Conservation (phyloP, 1,140 invertebrate genomes). For the Oscheius sp. region DNA sequence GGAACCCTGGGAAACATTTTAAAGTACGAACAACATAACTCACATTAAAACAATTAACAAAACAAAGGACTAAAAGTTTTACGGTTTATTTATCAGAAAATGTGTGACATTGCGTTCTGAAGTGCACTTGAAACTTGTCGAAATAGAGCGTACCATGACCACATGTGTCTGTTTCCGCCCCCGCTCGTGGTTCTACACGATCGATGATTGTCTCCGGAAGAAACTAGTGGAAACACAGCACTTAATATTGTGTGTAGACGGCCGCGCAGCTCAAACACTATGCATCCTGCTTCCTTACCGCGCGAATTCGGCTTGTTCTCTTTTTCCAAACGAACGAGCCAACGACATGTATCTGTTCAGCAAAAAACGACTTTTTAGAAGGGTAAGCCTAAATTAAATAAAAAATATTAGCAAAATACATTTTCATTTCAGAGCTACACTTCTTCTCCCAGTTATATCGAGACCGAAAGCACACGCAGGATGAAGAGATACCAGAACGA, state of each 20-base stretch:
- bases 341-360: slow-evolving; percentile 12
- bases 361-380: slow-evolving; percentile 3
- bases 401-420: slow-evolving; percentile 14
- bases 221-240: slow-evolving; percentile 9
- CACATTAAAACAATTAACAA: no score
- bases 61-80: no score
- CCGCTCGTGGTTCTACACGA: neutral
- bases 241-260: slow-evolving; percentile 7
- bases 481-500: slow-evolving; percentile 40
- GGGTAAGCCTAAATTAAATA: neutral
- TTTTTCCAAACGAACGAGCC: slow-evolving; percentile 11
- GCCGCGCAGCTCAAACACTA: slow-evolving; percentile 4
- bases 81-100: no score
- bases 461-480: slow-evolving; percentile 37
- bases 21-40: no score
- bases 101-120: no score
- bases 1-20: no score
- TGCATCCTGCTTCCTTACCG: slow-evolving; percentile 8
- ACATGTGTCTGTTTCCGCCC: neutral
- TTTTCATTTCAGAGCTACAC: slow-evolving; percentile 42
- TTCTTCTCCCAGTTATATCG: slow-evolving; percentile 37
- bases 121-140: no score
- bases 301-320: slow-evolving; percentile 5
- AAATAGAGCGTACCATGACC: no score
- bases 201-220: neutral